Conservation (phyloP, 2,797 vertebrate species). For the Hydrolagus colliei region DNA sequence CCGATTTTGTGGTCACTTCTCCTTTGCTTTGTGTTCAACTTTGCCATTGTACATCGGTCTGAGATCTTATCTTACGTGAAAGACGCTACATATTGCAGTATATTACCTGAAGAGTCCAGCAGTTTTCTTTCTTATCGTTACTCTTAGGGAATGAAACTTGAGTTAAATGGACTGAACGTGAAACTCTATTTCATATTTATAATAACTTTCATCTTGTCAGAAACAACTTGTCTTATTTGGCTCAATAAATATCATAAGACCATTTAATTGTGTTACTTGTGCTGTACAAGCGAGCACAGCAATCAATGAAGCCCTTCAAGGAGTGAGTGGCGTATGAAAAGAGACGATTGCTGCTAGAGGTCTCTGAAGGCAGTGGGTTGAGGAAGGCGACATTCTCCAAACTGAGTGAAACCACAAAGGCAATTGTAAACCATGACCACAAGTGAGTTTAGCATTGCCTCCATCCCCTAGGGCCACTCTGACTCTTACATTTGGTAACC, state of each 20-base stretch:
- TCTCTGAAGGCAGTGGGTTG: neutral
- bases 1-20: too few species aligned
- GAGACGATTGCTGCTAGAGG: neutral
- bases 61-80: too few species aligned
- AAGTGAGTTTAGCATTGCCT: neutral
- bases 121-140: too few species aligned
- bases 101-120: too few species aligned
- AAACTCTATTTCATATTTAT: neutral
- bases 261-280: neutral
- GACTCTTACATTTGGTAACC: neutral
- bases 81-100: too few species aligned
- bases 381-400: neutral
- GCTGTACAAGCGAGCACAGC: neutral
- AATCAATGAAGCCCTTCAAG: neutral
- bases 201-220: neutral
- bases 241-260: neutral
- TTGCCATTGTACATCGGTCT: too few species aligned
- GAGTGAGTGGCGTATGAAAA: neutral
- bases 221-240: neutral
- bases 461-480: neutral
- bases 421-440: neutral
- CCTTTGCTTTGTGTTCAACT: too few species aligned
- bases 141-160: too few species aligned
- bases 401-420: neutral
- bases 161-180: too few species aligned